These are phyloP conservation scores for Sciurus carolinensis DNA, from an alignment of 2,797 vertebrate genomes.

Conservation along the genomic window DNA sequence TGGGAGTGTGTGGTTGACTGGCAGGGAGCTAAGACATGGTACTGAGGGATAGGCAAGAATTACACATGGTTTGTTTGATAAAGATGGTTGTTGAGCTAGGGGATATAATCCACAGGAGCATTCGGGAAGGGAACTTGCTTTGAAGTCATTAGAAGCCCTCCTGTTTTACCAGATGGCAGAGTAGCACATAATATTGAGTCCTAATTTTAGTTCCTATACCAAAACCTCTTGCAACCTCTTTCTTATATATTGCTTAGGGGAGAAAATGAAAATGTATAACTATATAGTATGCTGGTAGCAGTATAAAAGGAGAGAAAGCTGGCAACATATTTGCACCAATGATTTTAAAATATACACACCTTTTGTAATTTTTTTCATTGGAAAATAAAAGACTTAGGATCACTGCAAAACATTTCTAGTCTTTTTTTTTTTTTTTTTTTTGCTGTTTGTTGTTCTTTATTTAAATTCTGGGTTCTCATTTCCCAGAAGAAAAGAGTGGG, in stretches of 20 bases:
- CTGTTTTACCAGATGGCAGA: not conserved
- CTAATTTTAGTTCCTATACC: not conserved
- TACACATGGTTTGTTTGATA: not conserved
- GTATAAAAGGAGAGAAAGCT: constrained; percentile 14
- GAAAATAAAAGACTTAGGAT: not conserved
- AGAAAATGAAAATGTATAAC: not conserved
- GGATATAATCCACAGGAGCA: not conserved
- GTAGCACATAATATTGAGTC: not conserved
- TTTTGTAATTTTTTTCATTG: constrained; percentile 25
- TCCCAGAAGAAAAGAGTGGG: too few relatives aligned
- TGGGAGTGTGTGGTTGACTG: not conserved
- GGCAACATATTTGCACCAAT: not conserved
- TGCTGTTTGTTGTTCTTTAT: too few relatives aligned
- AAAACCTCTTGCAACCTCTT: not conserved
- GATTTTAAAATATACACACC: not conserved
- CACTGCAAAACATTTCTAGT: not conserved
- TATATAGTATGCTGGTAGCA: not conserved
- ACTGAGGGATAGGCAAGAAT: not conserved
- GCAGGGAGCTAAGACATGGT: not conserved
- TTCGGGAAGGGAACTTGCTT: not conserved
- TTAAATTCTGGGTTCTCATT: too few relatives aligned
- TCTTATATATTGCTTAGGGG: not conserved
- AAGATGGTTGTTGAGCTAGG: not conserved
- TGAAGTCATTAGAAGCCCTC: not conserved
- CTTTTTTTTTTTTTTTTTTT: too few relatives aligned